Evolutionary conservation across 2,888 invertebrate genomes (phyloP).

Genomic region (Agrenia bidenticulata): DNA sequence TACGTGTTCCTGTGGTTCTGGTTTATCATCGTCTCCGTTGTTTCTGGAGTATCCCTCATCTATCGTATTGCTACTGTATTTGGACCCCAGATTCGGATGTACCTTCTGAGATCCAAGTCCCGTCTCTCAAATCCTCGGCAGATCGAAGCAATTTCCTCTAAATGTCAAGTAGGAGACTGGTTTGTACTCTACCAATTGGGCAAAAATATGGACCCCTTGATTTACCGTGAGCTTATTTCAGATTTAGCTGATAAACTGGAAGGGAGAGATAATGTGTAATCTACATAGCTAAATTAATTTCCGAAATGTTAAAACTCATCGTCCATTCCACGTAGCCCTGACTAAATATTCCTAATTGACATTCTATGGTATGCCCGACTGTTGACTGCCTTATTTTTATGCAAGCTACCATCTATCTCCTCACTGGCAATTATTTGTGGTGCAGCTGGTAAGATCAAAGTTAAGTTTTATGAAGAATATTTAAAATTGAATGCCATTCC

Average conservation of each 20-base stretch:
- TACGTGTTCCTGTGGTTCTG: slow-evolving; percentile 86
- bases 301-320: too few relatives aligned
- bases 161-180: slow-evolving; percentile 64
- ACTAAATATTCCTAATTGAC: too few relatives aligned
- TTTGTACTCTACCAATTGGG: slow-evolving; percentile 78
- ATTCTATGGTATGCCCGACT: too few relatives aligned
- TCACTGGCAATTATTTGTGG: too few relatives aligned
- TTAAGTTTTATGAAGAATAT: too few relatives aligned
- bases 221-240: slow-evolving; percentile 80
- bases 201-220: slow-evolving; percentile 74
- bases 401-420: too few relatives aligned
- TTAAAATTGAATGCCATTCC: too few relatives aligned
- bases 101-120: slow-evolving; percentile 28
- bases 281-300: too few relatives aligned
- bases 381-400: too few relatives aligned
- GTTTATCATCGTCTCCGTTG: slow-evolving; percentile 69
- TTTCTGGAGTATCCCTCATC: slow-evolving; percentile 67
- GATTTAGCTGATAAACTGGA: slow-evolving; percentile 64
- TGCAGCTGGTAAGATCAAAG: too few relatives aligned
- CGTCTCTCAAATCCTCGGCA: slow-evolving; percentile 29
- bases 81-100: slow-evolving; percentile 22
- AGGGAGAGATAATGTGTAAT: neutral
- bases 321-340: too few relatives aligned
- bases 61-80: slow-evolving; percentile 64
- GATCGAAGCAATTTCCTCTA: slow-evolving; percentile 24